Base-by-base conservation (phyloP, 1,140 invertebrate species). In the Eumaeus atala region DNA sequence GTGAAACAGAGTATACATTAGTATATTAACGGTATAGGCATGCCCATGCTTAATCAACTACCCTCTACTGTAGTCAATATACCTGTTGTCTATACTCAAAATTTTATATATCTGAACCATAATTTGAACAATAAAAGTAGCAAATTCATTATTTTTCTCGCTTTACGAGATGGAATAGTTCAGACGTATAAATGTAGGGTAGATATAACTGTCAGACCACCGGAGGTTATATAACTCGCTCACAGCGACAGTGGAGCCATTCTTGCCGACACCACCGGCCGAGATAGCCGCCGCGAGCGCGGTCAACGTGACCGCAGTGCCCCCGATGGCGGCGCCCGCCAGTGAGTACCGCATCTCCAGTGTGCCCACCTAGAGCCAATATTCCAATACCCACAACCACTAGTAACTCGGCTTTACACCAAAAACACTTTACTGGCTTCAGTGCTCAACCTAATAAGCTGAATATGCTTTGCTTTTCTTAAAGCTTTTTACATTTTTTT, bases 261-360 rank as follows among this genome's bases (percentile, higher is more conserved):
- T 99, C 91, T 97, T 98, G 73, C 97, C 97, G 70, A 95, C 92
- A 86, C 97, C 98, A 79, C 97, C 97, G 74, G 93, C 92, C 78
- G 96, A 93, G 84, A 97, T 96, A 85, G 95, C 91, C 72, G 90
- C 90, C 84, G 91, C 89, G 67, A 93, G 91, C 77, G 91, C 87
- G 79, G 91, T 91, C 71, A 94, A 84, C 70, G 92, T 91, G 79
- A 91, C 88, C 70, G 90, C 80, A 62, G 92, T 89, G 85, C 92
- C 92, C 72, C 90, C 84, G 68, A 93, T 83, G 67, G 93, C 94
- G 77, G 91, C 90, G 80, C 92, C 77, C 72, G 91, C 91, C 88
- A 94, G 90, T 70, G 91, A 89, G 89, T 92, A 92, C 82, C 92
- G 93, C 72, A 93, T 87, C 83, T 93, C 88, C 89, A 95, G 88